Evolutionary conservation across 2,888 invertebrate genomes (phyloP), one percentile per base, ranked within the genome.

Genomic region (Malthinus flaveolus): DNA sequence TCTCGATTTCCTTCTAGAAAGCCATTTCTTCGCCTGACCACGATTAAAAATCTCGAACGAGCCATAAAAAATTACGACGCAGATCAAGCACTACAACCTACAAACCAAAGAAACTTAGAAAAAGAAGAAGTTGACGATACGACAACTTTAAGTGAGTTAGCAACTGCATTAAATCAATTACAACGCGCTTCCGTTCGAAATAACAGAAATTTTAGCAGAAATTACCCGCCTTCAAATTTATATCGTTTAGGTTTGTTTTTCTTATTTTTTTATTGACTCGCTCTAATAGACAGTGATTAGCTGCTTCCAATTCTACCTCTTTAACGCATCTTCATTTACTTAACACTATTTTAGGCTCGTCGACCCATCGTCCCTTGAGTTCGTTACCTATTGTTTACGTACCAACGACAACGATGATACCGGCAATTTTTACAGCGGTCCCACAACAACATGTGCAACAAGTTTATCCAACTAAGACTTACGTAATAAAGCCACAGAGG

Each of bases 41-140:
- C 66, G 50, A 48, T 66, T 46, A 64, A 54, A 15, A 49, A 23
- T 11, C 45, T 50, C 13, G 72, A 75, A 58, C 73, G 76, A 64
- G 65, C 61, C 36, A 65, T 62, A 56, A 50, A 63, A 53, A 59
- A 60, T 47, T 7, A 56, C 15, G 54, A 46, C 45, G 36, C 46
- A 12, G 73, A 75, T 61, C 73, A 77, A 66, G 66, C 59, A 42
- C 55, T 69, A 36, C 71, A 75, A 61, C 68, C 75, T 9, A 70
- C 70, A 55, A 71, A 69, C 62, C 71, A 73, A 46, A 69, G 75
- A 49, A 64, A 67, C 4, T 49, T 67, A 15, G 75, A 74, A 47
- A 50, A 12, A 42, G 11, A 52, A 71, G 45, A 50, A 39, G 31
- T 50, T 49, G 62, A 56, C 13, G 70, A 70, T 44, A 70, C 71